phyloP scores from a whole-genome alignment of 1,140 invertebrate genomes.

The Calliopsis andreniformis region DNA sequence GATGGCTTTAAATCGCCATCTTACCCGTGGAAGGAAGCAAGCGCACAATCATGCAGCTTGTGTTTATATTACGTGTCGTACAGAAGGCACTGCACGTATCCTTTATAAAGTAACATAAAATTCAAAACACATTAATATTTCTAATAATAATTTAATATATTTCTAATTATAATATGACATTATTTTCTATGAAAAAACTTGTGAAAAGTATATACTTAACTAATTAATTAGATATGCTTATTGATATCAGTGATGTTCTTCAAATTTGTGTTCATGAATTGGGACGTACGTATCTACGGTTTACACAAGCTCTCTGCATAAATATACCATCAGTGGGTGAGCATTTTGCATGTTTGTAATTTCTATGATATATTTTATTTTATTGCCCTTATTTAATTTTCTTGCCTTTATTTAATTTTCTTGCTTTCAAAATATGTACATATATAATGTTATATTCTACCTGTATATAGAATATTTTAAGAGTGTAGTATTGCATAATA shows the following conservation, averaged over 20 bases:
- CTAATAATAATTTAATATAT: not conserved
- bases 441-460: no score
- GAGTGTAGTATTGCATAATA: no score
- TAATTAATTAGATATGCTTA: conserved; percentile 89
- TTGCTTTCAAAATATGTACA: not conserved
- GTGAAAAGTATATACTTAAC: conserved; percentile 36
- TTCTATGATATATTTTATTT: conserved; percentile 32
- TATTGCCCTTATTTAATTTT: not conserved
- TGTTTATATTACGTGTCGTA: conserved; percentile 98
- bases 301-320: conserved; percentile 94
- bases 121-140: not conserved
- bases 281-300: conserved; percentile 94
- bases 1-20: conserved; percentile 93
- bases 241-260: conserved; percentile 98
- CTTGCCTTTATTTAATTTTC: not conserved
- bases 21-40: conserved; percentile 95
- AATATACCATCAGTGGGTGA: conserved; percentile 96
- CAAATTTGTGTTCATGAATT: conserved; percentile 98
- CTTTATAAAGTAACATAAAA: conserved; percentile 71
- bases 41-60: conserved; percentile 98
- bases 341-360: conserved; percentile 70
- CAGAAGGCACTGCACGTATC: conserved; percentile 96
- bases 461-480: no score
- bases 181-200: no score
- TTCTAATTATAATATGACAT: no score